phyloP scores from a whole-genome alignment of 2,888 invertebrate genomes.

The Cremastobaeus sp. region DNA sequence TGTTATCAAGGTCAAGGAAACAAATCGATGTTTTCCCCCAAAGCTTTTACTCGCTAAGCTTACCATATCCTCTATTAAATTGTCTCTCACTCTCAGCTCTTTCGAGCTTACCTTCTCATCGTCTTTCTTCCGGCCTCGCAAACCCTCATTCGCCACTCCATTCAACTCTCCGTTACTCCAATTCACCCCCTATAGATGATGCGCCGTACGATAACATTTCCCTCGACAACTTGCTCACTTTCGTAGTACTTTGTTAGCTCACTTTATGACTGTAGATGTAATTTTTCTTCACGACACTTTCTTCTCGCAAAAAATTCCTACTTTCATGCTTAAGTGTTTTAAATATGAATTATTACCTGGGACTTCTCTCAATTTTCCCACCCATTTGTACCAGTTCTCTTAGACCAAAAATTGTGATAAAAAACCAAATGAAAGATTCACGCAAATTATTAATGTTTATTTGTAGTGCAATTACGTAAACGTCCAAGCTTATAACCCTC shows the following conservation, averaged over 20 bases:
- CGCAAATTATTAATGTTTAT: too few species aligned
- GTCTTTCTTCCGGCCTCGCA: slow-evolving; percentile 64
- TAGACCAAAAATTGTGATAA: too few species aligned
- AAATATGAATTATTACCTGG: slow-evolving; percentile 41
- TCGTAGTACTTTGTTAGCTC: slow-evolving; percentile 68
- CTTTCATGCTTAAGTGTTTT: slow-evolving; percentile 26
- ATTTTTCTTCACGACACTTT: slow-evolving; percentile 62
- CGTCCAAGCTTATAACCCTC: slow-evolving; percentile 31
- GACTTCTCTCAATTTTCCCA: too few species aligned
- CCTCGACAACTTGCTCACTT: slow-evolving; percentile 76
- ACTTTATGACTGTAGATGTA: slow-evolving; percentile 54
- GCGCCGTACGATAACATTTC: slow-evolving; percentile 76
- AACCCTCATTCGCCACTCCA: slow-evolving; percentile 73
- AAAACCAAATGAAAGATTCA: too few species aligned
- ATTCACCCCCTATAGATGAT: slow-evolving; percentile 73
- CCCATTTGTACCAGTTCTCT: too few species aligned
- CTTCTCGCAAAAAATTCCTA: slow-evolving; percentile 27
- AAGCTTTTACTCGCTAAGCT: slow-evolving; percentile 67
- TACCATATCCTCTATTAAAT: slow-evolving; percentile 63
- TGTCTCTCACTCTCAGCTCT: slow-evolving; percentile 34
- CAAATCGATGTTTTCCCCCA: slow-evolving; percentile 72
- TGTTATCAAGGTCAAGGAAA: slow-evolving; percentile 76
- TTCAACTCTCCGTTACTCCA: slow-evolving; percentile 72
- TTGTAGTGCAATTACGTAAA: slow-evolving; percentile 5
- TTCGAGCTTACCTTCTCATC: slow-evolving; percentile 30